Evolutionary conservation across 1,140 invertebrate genomes (phyloP).

Genomic region (Ptiloglossa arizonensis): DNA sequence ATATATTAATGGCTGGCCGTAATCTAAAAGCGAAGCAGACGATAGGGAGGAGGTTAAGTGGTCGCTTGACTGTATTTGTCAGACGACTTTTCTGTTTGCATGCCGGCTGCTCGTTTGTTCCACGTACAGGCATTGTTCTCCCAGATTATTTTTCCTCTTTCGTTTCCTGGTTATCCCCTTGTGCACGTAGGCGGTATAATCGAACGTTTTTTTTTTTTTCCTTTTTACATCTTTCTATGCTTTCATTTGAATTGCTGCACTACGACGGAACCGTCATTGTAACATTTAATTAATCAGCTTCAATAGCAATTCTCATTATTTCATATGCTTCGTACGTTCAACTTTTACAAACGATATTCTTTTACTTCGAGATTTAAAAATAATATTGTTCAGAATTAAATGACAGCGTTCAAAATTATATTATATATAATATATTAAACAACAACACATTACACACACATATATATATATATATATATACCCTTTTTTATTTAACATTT

Average conservation of each 20-base stretch:
- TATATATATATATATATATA: too few relatives aligned
- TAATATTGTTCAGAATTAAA: background rate
- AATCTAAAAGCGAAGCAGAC: constrained; percentile 37
- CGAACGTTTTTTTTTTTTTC: constrained; percentile 28
- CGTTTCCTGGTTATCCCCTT: constrained; percentile 49
- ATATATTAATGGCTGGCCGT: constrained; percentile 61
- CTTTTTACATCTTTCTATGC: constrained; percentile 30
- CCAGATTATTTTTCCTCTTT: constrained; percentile 49
- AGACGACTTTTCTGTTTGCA: constrained; percentile 50
- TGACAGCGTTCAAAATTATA: too few relatives aligned
- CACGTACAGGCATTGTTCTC: constrained; percentile 51
- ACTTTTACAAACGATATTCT: background rate
- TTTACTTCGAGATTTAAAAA: background rate
- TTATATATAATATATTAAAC: too few relatives aligned
- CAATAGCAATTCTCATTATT: background rate
- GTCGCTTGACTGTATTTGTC: constrained; percentile 42
- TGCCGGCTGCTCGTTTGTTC: constrained; percentile 51
- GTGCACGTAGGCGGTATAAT: constrained; percentile 49
- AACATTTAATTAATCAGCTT: constrained; percentile 39
- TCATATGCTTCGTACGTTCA: background rate
- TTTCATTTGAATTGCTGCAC: constrained; percentile 29
- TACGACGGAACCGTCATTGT: constrained; percentile 19
- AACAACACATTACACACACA: too few relatives aligned
- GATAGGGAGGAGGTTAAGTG: constrained; percentile 35
- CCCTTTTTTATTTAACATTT: too few relatives aligned